Percentiles rank a stretch among this genome's conserved stretches.
Evolutionary conservation across 2,797 vertebrate species (phyloP).

Genomic region (Megalops cyprinoides): DNA sequence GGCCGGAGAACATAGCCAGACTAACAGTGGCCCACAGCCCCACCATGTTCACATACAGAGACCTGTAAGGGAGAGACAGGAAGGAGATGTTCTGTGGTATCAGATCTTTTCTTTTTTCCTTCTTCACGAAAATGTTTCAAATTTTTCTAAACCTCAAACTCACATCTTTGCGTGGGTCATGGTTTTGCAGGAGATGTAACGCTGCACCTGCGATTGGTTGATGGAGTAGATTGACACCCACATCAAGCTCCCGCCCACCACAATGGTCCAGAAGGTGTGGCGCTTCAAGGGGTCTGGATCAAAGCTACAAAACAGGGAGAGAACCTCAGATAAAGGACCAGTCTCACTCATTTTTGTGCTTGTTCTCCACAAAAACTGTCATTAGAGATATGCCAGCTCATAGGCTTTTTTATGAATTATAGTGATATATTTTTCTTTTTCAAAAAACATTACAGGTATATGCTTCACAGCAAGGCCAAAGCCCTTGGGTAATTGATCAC

Average conservation of each 20-base stretch:
- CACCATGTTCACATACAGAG: slow-evolving; percentile 77
- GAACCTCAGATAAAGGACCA: neutral
- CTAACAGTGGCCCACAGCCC: slow-evolving; percentile 77
- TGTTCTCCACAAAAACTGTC: too few species aligned
- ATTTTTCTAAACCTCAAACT: slow-evolving; percentile 47
- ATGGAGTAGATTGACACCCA: slow-evolving; percentile 79
- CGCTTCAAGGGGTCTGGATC: slow-evolving; percentile 76
- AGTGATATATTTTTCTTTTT: too few species aligned
- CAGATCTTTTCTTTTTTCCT: neutral
- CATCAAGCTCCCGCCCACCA: slow-evolving; percentile 77
- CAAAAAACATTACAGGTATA: too few species aligned
- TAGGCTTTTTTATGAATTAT: too few species aligned
- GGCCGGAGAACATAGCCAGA: slow-evolving; percentile 73
- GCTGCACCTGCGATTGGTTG: slow-evolving; percentile 84
- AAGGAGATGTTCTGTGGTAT: neutral
- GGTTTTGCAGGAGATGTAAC: slow-evolving; percentile 79
- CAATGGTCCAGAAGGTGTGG: slow-evolving; percentile 78
- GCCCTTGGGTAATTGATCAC: neutral
- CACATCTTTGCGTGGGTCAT: slow-evolving; percentile 78
- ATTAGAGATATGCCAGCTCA: too few species aligned
- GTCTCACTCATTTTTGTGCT: too few species aligned
- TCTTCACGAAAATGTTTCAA: neutral
- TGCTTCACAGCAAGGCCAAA: neutral
- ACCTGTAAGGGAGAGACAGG: slow-evolving; percentile 57
- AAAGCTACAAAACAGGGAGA: slow-evolving; percentile 67